phyloP scores from a whole-genome alignment of 2,888 invertebrate genomes.

The Fabriciana adippe region DNA sequence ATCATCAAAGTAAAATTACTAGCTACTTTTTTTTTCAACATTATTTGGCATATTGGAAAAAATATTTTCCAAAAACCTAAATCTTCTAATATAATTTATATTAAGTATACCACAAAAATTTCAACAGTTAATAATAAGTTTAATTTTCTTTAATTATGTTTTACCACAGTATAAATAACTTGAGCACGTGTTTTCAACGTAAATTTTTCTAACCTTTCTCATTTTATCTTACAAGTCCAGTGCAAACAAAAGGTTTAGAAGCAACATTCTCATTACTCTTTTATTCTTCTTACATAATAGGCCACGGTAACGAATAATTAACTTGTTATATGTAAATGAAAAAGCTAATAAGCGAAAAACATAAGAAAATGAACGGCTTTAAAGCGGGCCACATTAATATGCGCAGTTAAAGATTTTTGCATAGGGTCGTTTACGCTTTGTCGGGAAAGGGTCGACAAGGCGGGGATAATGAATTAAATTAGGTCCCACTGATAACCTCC shows the following conservation, averaged over 20 bases:
- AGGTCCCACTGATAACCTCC: constrained; percentile 75
- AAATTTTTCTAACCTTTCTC: constrained; percentile 23
- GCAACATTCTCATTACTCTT: constrained; percentile 30
- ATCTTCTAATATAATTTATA: no score
- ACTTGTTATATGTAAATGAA: constrained; percentile 34
- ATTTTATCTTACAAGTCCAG: constrained; percentile 26
- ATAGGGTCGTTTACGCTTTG: constrained; percentile 64
- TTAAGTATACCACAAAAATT: no score
- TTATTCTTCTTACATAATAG: constrained; percentile 32
- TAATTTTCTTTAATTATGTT: background rate
- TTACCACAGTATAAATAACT: background rate
- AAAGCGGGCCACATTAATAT: constrained; percentile 57
- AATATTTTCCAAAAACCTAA: no score
- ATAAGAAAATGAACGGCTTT: constrained; percentile 48
- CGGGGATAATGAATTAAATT: constrained; percentile 78
- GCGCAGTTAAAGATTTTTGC: constrained; percentile 66
- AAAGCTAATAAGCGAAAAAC: constrained; percentile 39
- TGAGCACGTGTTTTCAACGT: constrained; percentile 10
- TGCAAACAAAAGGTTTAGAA: constrained; percentile 34
- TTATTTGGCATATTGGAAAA: background rate
- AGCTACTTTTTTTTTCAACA: background rate
- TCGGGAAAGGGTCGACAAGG: constrained; percentile 69
- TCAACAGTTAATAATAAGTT: no score
- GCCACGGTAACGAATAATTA: constrained; percentile 26
- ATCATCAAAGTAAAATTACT: background rate